These are phyloP conservation scores for Lycia hirtaria DNA, from an alignment of 2,888 invertebrate species.

Conservation along the genomic window DNA sequence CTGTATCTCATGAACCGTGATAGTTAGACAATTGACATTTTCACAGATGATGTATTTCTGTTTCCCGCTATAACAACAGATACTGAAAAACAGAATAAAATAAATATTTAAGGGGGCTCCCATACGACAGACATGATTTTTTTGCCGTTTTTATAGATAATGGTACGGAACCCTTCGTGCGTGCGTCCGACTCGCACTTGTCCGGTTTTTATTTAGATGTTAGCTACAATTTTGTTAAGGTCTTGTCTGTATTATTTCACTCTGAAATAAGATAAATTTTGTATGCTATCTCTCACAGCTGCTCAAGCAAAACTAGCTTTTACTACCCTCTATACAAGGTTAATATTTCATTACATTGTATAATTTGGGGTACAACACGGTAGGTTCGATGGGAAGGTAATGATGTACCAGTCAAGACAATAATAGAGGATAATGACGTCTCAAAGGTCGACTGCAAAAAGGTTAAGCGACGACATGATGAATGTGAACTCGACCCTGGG, in stretches of 20 bases:
- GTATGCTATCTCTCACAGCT: conserved; percentile 12
- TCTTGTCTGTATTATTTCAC: neutral
- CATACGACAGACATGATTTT: no score
- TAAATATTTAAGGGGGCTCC: no score
- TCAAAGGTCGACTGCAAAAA: conserved; percentile 43
- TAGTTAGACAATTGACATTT: no score
- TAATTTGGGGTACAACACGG: conserved; percentile 27
- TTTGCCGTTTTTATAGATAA: no score
- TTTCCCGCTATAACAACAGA: no score
- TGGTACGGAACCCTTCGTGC: no score
- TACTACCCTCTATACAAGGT: neutral
- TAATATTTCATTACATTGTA: neutral
- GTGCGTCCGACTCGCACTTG: no score
- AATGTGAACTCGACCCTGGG: conserved; percentile 30
- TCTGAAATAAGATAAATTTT: conserved; percentile 24
- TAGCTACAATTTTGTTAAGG: neutral
- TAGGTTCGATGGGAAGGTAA: conserved; percentile 41
- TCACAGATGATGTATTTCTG: no score
- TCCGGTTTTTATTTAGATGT: no score
- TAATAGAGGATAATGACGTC: conserved; percentile 46
- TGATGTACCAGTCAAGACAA: conserved; percentile 42
- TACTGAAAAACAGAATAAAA: no score
- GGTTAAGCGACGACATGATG: conserved; percentile 48
- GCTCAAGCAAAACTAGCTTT: conserved; percentile 2
- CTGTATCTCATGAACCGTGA: no score